These are phyloP conservation scores for Marmota monax DNA, from an alignment of 2,113 vertebrate species.

Conservation along the genomic window DNA sequence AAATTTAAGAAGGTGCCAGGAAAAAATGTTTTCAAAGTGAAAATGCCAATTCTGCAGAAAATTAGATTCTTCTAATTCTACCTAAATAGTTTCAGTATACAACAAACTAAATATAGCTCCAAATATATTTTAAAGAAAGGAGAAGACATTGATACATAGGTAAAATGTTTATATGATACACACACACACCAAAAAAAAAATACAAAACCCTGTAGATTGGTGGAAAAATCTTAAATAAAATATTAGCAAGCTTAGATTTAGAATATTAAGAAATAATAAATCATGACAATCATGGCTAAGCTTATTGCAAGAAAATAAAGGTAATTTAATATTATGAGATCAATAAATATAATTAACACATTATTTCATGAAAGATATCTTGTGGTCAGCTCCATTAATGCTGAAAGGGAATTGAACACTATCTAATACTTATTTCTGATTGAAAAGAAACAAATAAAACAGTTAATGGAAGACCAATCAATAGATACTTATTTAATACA, in stretches of 20 bases:
- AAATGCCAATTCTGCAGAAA: background rate
- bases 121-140: background rate
- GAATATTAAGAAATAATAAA: background rate
- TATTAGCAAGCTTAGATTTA: background rate
- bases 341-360: background rate
- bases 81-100: background rate
- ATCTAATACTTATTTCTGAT: background rate
- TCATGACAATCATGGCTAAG: background rate
- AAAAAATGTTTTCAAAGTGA: background rate
- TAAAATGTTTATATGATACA: background rate
- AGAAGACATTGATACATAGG: background rate
- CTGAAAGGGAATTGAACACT: background rate
- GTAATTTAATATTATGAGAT: background rate
- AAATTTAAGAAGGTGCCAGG: accelerated
- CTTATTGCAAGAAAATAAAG: background rate
- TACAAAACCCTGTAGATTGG: background rate
- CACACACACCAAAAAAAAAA: background rate
- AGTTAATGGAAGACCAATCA: background rate
- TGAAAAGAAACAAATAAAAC: background rate
- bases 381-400: background rate
- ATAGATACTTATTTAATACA: background rate
- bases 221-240: background rate
- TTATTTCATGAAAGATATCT: background rate
- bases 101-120: background rate
- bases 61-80: background rate